A percentile compares a stretch with the other conserved stretches of the same genome.
phyloP scores from a whole-genome alignment of 2,797 vertebrate genomes.

The Characodon lateralis region DNA sequence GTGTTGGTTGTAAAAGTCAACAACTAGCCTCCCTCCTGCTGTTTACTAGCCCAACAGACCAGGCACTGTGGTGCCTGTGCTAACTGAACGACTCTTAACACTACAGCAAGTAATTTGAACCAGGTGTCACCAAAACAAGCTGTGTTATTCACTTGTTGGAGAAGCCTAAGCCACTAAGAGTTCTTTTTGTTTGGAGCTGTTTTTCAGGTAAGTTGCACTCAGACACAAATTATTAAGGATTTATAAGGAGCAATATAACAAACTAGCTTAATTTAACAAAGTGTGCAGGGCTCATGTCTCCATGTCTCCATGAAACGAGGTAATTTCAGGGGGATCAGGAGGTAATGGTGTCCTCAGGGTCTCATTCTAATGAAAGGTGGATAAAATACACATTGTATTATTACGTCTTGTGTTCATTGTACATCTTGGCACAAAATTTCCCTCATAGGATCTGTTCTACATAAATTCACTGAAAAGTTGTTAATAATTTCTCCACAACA shows the following conservation, averaged over 20 bases:
- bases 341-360: no score
- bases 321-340: no score
- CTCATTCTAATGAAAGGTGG: no score
- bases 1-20: constrained; percentile 6
- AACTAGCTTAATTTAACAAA: neutral
- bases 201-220: neutral
- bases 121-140: neutral
- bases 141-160: neutral
- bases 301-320: neutral
- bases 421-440: no score
- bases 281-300: neutral
- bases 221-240: neutral
- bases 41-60: constrained; percentile 3
- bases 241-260: neutral
- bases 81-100: neutral
- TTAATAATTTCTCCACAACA: no score
- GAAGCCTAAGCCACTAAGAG: neutral
- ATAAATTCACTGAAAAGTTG: no score
- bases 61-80: neutral
- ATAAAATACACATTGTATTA: no score
- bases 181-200: no score
- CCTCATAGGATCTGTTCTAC: no score
- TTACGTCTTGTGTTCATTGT: no score
- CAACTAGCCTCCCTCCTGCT: neutral
- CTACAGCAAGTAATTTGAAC: neutral